These are phyloP conservation scores for Drosophila meridiana DNA, from an alignment of 2,888 invertebrate species.

Conservation along the genomic window DNA sequence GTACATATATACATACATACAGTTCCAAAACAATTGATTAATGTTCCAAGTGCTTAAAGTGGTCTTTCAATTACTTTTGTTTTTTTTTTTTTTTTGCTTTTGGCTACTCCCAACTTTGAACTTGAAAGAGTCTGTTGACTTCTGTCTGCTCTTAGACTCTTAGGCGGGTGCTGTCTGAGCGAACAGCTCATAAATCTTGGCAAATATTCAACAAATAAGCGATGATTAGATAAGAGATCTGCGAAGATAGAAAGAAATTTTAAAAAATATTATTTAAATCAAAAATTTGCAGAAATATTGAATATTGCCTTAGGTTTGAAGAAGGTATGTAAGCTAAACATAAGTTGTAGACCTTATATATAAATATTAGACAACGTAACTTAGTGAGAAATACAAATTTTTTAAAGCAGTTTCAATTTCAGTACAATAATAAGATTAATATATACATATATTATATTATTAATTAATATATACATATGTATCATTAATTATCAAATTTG, in stretches of 20 bases:
- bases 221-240: conserved; percentile 7
- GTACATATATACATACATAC: conserved; percentile 4
- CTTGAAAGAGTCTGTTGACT: conserved; percentile 75
- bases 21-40: conserved; percentile 62
- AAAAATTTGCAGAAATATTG: background rate
- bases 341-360: too few relatives aligned
- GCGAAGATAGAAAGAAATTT: background rate
- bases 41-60: conserved; percentile 53
- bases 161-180: conserved; percentile 5
- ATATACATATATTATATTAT: too few relatives aligned
- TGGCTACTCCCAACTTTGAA: conserved; percentile 47
- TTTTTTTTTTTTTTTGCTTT: conserved; percentile 16
- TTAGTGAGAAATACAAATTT: too few relatives aligned
- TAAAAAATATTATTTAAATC: background rate
- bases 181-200: conserved; percentile 16
- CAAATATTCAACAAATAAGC: background rate
- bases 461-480: too few relatives aligned
- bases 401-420: too few relatives aligned
- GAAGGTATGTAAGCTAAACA: too few relatives aligned
- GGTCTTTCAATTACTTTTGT: conserved; percentile 36
- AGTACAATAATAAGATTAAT: too few relatives aligned
- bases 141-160: background rate
- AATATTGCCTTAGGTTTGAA: background rate
- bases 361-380: too few relatives aligned
- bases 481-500: too few relatives aligned